Conservation (phyloP, 2,113 vertebrate genomes). For the Arenaria interpres region DNA sequence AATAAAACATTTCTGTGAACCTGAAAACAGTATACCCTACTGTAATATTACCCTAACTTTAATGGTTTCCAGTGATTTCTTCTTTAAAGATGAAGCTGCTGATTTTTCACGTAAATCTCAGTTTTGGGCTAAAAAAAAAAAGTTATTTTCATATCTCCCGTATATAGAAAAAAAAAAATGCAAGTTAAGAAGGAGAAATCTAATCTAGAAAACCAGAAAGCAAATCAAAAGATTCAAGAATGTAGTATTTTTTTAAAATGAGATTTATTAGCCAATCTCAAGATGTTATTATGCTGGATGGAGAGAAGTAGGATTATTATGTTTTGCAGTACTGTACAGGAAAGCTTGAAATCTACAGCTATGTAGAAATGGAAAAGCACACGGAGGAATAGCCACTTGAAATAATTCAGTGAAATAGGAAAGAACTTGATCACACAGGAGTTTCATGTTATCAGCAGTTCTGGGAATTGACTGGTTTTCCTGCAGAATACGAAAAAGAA, state of each 20-base stretch:
- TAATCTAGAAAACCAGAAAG: background rate
- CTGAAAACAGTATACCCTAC: background rate
- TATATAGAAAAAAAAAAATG: background rate
- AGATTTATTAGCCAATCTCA: constrained; percentile 52
- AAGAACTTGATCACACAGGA: background rate
- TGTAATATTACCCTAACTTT: background rate
- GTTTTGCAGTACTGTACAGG: background rate
- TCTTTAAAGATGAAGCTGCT: background rate
- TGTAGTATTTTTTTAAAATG: background rate
- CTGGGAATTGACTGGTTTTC: background rate
- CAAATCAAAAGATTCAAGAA: constrained; percentile 30
- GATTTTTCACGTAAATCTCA: background rate
- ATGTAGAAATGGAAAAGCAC: constrained; percentile 11
- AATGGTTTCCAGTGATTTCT: background rate
- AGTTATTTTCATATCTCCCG: background rate
- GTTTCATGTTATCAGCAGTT: background rate
- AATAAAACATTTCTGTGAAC: background rate
- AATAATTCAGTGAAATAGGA: background rate
- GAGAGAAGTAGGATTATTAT: background rate
- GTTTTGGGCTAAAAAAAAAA: background rate
- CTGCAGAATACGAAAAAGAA: background rate
- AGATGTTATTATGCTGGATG: background rate
- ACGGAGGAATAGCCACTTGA: background rate
- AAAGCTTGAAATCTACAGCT: constrained; percentile 36
- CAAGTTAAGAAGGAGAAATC: background rate